These are phyloP conservation scores for Tachina lurida DNA, from an alignment of 2,888 invertebrate genomes.

Conservation along the genomic window DNA sequence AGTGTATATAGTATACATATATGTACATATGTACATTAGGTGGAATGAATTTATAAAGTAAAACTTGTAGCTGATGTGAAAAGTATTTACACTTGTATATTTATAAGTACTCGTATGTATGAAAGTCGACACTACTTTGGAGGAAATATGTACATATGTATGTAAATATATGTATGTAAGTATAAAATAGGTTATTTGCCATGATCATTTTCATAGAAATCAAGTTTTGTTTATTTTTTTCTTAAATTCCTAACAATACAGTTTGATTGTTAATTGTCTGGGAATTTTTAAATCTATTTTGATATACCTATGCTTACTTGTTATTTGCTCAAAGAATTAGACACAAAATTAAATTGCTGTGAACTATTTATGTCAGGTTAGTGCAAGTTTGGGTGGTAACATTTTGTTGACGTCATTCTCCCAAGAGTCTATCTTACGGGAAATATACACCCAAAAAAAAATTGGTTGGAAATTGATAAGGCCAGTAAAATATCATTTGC, in stretches of 20 bases:
- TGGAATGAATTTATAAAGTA: slow-evolving; percentile 52
- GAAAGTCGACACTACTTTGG: no score
- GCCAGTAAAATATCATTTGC: no score
- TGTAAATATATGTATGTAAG: background rate
- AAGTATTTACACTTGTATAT: background rate
- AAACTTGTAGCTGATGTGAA: slow-evolving; percentile 23
- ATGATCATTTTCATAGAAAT: slow-evolving; percentile 64
- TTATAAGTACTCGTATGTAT: no score
- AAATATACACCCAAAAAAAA: no score
- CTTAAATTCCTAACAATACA: slow-evolving; percentile 57
- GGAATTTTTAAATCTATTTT: slow-evolving; percentile 64
- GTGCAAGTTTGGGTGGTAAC: no score
- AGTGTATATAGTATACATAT: no score
- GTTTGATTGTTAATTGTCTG: slow-evolving; percentile 63
- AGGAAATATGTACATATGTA: no score
- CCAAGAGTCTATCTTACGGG: no score
- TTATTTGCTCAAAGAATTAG: slow-evolving; percentile 54
- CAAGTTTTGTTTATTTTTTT: slow-evolving; percentile 58
- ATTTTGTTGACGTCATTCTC: no score
- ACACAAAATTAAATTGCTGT: slow-evolving; percentile 34
- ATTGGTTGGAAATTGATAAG: no score
- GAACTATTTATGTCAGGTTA: slow-evolving; percentile 5
- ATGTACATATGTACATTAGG: slow-evolving; percentile 52
- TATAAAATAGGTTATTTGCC: slow-evolving; percentile 58
- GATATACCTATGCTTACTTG: slow-evolving; percentile 46